Percentiles rank a stretch among this genome's conserved stretches.
These are phyloP conservation scores for Caloenas nicobarica DNA, from an alignment of 2,113 vertebrate genomes.

Conservation along the genomic window DNA sequence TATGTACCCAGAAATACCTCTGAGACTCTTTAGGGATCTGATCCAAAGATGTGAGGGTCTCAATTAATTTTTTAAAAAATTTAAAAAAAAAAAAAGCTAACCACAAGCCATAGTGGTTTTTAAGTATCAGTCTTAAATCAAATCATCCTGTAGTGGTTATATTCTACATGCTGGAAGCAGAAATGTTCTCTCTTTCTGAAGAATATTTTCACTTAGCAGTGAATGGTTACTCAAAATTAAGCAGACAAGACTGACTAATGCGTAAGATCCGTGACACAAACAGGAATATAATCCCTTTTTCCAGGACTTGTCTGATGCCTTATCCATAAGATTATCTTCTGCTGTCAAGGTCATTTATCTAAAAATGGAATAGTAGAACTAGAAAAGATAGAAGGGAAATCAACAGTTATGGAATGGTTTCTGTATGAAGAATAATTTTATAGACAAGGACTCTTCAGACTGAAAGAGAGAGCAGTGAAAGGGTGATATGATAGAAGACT, in stretches of 20 bases:
- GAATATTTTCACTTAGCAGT: not conserved
- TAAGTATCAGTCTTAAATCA: not conserved
- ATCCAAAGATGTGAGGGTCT: not conserved
- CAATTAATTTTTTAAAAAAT: not conserved
- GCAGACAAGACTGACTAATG: not conserved
- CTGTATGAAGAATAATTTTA: not conserved
- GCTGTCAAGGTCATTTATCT: not conserved
- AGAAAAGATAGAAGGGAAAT: not conserved
- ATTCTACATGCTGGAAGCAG: not conserved
- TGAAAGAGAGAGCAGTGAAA: not conserved
- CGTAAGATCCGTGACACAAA: not conserved
- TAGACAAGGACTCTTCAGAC: not conserved
- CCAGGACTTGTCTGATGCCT: not conserved
- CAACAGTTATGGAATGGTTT: not conserved
- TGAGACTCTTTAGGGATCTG: not conserved
- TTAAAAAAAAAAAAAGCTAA: too few relatives aligned
- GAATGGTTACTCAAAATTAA: conserved; percentile 16
- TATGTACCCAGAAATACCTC: not conserved
- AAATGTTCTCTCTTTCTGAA: not conserved
- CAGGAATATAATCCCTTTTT: not conserved
- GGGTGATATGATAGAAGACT: not conserved
- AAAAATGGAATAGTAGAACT: not conserved
- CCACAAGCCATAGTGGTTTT: not conserved
- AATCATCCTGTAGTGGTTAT: not conserved
- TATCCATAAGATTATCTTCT: not conserved